A percentile compares a stretch with the other conserved stretches of the same genome.
phyloP scores from a whole-genome alignment of 2,797 vertebrate species.

The Paramormyrops hopkinsi region DNA sequence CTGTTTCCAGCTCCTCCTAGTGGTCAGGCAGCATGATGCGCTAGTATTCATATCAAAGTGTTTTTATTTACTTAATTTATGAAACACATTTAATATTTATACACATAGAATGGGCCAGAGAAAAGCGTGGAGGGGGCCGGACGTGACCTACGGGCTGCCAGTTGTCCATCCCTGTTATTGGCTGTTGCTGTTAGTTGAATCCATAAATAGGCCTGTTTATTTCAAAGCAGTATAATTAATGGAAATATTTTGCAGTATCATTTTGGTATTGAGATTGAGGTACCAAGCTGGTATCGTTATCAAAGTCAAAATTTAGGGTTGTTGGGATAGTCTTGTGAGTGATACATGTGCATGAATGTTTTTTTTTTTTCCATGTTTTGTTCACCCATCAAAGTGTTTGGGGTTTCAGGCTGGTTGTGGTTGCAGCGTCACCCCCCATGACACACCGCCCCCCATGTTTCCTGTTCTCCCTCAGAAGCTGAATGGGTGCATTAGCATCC shows the following conservation, averaged over 20 bases:
- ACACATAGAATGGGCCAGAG: background rate
- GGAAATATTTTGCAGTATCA: background rate
- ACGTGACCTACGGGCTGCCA: background rate
- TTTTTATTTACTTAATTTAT: background rate
- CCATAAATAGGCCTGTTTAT: background rate
- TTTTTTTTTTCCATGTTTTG: background rate
- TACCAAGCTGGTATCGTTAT: background rate
- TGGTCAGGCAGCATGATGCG: background rate
- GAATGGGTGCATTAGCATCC: constrained; percentile 53
- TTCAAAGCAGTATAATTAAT: background rate
- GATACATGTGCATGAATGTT: background rate
- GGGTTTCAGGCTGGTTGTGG: background rate
- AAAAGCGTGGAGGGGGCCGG: background rate
- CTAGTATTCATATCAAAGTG: background rate
- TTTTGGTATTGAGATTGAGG: background rate
- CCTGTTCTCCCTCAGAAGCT: constrained; percentile 63
- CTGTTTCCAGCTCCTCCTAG: background rate
- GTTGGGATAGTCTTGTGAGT: background rate
- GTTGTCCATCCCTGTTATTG: background rate
- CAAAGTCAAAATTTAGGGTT: background rate
- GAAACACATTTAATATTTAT: background rate
- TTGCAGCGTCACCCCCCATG: background rate
- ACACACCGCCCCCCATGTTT: background rate
- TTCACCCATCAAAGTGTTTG: background rate
- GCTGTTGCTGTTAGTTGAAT: background rate